Evolutionary conservation across 2,888 invertebrate species (phyloP).

Genomic region (Phengaris alcon): DNA sequence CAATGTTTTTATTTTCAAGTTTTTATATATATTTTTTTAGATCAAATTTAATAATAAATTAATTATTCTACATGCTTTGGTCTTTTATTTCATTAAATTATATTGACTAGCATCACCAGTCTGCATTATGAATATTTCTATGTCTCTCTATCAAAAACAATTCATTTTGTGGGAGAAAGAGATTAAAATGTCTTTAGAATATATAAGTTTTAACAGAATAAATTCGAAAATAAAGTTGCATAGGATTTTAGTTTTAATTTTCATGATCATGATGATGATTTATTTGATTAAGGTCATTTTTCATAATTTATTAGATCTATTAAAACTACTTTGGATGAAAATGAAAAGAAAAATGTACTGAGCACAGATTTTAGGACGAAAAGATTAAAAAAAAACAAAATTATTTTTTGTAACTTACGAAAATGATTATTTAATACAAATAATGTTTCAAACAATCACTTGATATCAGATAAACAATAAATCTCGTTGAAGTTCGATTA

Average conservation of each 20-base stretch:
- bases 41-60: neutral
- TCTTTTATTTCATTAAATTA: conserved; percentile 14
- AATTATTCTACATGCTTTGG: conserved; percentile 10
- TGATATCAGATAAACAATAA: too few relatives aligned
- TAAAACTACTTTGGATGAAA: conserved; percentile 21
- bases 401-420: too few relatives aligned
- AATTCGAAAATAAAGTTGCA: neutral
- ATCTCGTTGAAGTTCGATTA: too few relatives aligned
- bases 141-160: neutral
- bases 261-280: too few relatives aligned
- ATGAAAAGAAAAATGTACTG: conserved; percentile 4
- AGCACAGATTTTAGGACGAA: neutral
- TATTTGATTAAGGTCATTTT: neutral
- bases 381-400: too few relatives aligned
- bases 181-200: neutral
- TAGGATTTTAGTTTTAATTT: neutral
- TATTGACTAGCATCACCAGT: neutral
- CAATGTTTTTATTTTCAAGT: neutral
- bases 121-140: neutral
- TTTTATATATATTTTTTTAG: conserved; percentile 13
- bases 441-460: too few relatives aligned
- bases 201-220: neutral
- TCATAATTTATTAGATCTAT: neutral
- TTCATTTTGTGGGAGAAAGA: neutral
- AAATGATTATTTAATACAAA: too few relatives aligned